These are phyloP conservation scores for Nudaria mundana DNA, from an alignment of 2,888 invertebrate species.

Conservation along the genomic window DNA sequence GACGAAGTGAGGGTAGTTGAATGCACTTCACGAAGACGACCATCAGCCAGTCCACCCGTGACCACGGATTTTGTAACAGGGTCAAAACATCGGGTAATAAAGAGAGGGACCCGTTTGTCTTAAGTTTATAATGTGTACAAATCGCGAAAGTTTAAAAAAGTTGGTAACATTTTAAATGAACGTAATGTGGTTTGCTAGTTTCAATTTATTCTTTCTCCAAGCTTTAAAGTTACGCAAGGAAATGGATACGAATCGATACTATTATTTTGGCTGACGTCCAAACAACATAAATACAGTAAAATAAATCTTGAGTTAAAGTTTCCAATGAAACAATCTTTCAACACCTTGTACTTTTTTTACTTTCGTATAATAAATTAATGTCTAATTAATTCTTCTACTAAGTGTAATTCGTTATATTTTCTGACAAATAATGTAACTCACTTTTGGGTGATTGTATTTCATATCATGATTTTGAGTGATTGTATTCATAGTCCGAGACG, in stretches of 20 bases:
- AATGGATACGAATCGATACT: conserved; percentile 12
- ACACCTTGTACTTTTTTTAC: neutral
- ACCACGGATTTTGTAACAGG: too few species aligned
- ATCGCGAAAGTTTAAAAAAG: too few species aligned
- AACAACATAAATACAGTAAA: conserved; percentile 9
- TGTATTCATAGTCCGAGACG: too few species aligned
- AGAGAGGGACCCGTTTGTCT: too few species aligned
- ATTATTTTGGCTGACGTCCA: conserved; percentile 13
- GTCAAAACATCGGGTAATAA: too few species aligned
- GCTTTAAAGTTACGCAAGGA: conserved; percentile 2
- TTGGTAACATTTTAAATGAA: conserved; percentile 9
- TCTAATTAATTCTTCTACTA: neutral
- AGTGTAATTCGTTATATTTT: neutral
- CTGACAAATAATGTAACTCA: neutral
- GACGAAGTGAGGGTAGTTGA: too few species aligned
- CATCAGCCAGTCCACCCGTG: too few species aligned
- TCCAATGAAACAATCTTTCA: neutral
- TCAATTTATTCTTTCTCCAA: conserved; percentile 1
- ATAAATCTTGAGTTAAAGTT: conserved; percentile 2
- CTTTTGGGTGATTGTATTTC: too few species aligned
- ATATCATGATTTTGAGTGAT: too few species aligned
- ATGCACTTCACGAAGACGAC: too few species aligned
- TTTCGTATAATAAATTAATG: neutral
- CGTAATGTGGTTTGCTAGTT: neutral
- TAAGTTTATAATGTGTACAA: too few species aligned